A percentile compares a stretch with the other conserved stretches of the same genome.
Conservation (phyloP, 1,140 invertebrate species). For the Ceratina japonica region DNA sequence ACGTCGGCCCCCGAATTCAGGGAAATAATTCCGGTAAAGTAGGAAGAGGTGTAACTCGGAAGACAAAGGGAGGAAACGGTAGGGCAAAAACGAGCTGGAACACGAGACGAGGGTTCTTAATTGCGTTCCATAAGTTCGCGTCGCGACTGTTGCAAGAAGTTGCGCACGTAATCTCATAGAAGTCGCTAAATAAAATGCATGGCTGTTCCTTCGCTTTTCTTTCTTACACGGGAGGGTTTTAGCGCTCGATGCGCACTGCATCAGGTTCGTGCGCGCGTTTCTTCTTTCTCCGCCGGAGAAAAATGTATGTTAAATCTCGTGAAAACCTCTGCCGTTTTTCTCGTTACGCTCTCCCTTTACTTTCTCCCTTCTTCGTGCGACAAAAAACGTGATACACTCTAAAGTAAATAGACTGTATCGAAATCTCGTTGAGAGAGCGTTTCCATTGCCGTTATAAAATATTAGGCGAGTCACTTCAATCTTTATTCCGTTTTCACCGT, state of each 20-base stretch:
- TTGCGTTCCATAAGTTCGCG: slow-evolving; percentile 27
- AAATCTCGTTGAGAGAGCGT: not conserved
- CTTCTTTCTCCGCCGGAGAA: not conserved
- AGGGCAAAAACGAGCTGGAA: not conserved
- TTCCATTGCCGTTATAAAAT: no score
- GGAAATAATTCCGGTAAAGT: not conserved
- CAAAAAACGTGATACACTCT: not conserved
- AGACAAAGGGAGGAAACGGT: not conserved
- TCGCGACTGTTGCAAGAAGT: slow-evolving; percentile 7
- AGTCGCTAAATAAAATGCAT: slow-evolving; percentile 32
- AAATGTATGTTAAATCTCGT: slow-evolving; percentile 15
- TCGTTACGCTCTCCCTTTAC: not conserved
- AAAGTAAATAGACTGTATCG: not conserved
- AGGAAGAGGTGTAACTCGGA: not conserved
- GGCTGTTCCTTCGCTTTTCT: not conserved
- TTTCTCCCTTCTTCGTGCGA: no score
- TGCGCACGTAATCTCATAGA: slow-evolving; percentile 8
- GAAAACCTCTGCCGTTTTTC: not conserved
- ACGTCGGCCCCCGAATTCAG: no score
- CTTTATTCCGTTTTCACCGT: not conserved
- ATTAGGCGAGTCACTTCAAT: no score
- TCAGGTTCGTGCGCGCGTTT: not conserved
- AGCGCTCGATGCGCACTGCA: not conserved
- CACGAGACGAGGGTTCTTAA: slow-evolving; percentile 18
- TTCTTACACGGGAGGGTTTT: not conserved